Base-by-base conservation (phyloP, 2,888 invertebrate genomes). In the Laothoe populi region DNA sequence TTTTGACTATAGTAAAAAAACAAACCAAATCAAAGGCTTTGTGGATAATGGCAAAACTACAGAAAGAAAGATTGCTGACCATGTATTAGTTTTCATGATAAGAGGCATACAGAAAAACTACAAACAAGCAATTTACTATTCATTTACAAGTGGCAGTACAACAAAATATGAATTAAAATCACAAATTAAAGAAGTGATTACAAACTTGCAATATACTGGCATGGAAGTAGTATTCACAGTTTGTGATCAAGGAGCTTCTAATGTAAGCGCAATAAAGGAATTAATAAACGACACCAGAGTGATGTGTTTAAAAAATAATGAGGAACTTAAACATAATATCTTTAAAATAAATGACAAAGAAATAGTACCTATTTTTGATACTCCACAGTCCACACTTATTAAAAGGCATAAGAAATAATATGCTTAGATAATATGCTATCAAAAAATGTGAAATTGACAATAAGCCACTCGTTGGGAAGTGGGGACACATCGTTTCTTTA, bases 61-160 rank as follows among this genome's bases (percentile, higher is more conserved):
- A 11, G 13, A 23, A 4, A 23, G 24, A 8, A 48, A 24, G 24
- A 48, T 24, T 48, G 48, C 48, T 13, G 48, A 48, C 24, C 48
- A 48, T 13, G 48, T n/a, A 16, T 23, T 48, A 23, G 48, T 48
- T 4, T 48, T 48, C 19, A 48, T 48, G 48, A 4, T 24, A 48
- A 48, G n/a, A 24, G 48, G 48, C 4, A 13, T 48, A 2, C 23
- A 24, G 4, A 24, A 46, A 23, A 24, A 48, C 5, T 48, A 24
- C 10, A 24, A 48, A 7, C 48, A 48, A 13, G 24, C 24, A 4
- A 23, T 24, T 13, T 8, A 23, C 1, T 24, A 48, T 19, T 23
- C 48, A 10, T 48, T 24, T 48, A 24, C n/a, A 13, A 13, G 10
- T 23, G 23, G 48, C 8, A 48, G 13, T 4, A 48, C 24, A 24